Conservation (phyloP, 2,888 invertebrate species). For the Drosophila cracens region DNA sequence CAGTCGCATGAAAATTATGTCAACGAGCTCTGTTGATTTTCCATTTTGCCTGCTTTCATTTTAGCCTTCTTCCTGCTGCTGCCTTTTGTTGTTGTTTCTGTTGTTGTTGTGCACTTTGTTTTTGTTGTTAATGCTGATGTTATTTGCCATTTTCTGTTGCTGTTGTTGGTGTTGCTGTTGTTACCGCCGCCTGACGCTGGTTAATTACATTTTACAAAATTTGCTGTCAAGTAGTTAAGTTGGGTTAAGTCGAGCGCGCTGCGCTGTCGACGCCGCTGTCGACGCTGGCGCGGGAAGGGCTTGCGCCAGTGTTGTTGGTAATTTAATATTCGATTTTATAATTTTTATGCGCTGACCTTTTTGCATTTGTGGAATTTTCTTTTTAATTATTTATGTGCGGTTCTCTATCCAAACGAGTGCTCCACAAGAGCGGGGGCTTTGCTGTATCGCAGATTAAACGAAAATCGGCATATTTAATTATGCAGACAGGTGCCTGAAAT, state of each 20-base stretch:
- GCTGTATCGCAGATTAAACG: slow-evolving; percentile 70
- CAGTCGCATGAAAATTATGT: slow-evolving; percentile 81
- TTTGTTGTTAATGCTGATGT: slow-evolving; percentile 64
- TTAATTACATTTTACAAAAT: slow-evolving; percentile 84
- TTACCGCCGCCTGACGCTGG: slow-evolving; percentile 72
- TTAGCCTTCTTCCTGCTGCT: slow-evolving; percentile 57
- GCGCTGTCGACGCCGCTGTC: slow-evolving; percentile 32
- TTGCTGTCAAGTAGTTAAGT: slow-evolving; percentile 83
- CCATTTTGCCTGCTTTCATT: slow-evolving; percentile 70
- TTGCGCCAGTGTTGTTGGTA: slow-evolving; percentile 55
- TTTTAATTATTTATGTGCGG: slow-evolving; percentile 80
- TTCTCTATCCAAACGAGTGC: slow-evolving; percentile 22
- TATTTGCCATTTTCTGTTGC: slow-evolving; percentile 36
- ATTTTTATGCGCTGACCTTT: slow-evolving; percentile 80
- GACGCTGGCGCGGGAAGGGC: slow-evolving; percentile 11
- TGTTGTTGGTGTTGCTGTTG: slow-evolving; percentile 30
- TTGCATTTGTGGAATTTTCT: slow-evolving; percentile 79
- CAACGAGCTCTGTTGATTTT: slow-evolving; percentile 83
- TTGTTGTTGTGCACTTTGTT: slow-evolving; percentile 54
- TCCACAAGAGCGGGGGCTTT: slow-evolving; percentile 1
- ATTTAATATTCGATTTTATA: slow-evolving; percentile 82
- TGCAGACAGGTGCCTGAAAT: slow-evolving; percentile 77
- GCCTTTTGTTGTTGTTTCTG: slow-evolving; percentile 20
- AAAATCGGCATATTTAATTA: slow-evolving; percentile 78
- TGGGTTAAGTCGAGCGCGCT: slow-evolving; percentile 79